These are phyloP conservation scores for Drosophila cyrtoloma DNA, from an alignment of 2,888 invertebrate species.

Conservation along the genomic window DNA sequence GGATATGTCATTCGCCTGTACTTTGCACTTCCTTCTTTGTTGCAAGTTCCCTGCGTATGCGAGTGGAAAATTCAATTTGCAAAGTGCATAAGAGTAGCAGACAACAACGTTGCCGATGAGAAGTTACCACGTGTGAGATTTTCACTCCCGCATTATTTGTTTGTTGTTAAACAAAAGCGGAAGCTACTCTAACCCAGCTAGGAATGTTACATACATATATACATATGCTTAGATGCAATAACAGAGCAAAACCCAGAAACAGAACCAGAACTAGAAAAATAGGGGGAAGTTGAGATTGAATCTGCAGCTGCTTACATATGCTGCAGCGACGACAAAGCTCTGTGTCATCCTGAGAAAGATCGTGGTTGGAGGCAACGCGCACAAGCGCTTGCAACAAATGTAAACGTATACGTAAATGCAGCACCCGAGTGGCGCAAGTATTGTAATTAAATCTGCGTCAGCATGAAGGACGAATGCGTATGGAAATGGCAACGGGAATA, in stretches of 20 bases:
- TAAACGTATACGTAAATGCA: constrained; percentile 37
- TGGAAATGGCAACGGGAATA: constrained; percentile 22
- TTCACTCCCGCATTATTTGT: constrained; percentile 49
- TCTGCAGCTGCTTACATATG: constrained; percentile 52
- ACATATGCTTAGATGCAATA: neutral
- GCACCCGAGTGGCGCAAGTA: constrained; percentile 63
- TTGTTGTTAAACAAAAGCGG: constrained; percentile 74
- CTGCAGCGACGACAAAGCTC: constrained; percentile 33
- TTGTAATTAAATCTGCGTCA: constrained; percentile 80
- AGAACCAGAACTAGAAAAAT: constrained; percentile 2
- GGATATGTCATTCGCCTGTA: constrained; percentile 31
- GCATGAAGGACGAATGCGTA: constrained; percentile 57
- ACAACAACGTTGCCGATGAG: constrained; percentile 35
- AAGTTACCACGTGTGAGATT: constrained; percentile 63
- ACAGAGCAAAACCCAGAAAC: constrained; percentile 6
- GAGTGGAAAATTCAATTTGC: constrained; percentile 80
- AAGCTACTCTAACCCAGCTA: constrained; percentile 51
- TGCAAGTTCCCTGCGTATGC: constrained; percentile 53
- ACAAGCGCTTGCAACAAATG: constrained; percentile 47
- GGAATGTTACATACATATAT: neutral
- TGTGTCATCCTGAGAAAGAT: neutral
- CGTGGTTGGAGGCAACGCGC: neutral
- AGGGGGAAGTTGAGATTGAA: constrained; percentile 15
- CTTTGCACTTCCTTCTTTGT: constrained; percentile 24
- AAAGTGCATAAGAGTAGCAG: constrained; percentile 76